Evolutionary conservation across 30 jellyfish, hydroid and myxozoan genomes (phyloP).

Genomic region (Nemopilema nomurai): DNA sequence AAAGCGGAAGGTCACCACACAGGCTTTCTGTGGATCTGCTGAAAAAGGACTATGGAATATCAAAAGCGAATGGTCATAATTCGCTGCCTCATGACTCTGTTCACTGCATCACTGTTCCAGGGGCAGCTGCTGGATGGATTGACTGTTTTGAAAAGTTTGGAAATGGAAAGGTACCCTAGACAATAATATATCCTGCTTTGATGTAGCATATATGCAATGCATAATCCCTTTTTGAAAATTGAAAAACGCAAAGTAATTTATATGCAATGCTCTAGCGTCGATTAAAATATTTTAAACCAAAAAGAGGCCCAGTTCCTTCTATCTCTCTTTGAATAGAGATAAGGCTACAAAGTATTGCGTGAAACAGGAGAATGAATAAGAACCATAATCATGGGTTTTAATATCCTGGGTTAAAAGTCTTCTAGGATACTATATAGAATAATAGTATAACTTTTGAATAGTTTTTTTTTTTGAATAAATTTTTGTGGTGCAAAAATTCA

Average conservation of each 20-base stretch:
- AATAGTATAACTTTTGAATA: too few relatives aligned
- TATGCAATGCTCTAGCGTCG: too few relatives aligned
- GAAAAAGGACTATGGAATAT: constrained; percentile 61
- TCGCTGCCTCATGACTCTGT: constrained; percentile 68
- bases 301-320: too few relatives aligned
- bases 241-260: background rate
- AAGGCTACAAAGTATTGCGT: too few relatives aligned
- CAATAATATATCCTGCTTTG: background rate
- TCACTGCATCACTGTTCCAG: constrained; percentile 85
- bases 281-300: too few relatives aligned
- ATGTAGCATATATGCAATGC: background rate
- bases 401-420: too few relatives aligned
- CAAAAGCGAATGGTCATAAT: constrained; percentile 61
- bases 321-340: too few relatives aligned
- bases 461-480: too few relatives aligned
- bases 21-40: constrained; percentile 66
- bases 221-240: background rate
- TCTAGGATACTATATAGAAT: too few relatives aligned
- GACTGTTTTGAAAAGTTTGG: constrained; percentile 84
- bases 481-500: too few relatives aligned
- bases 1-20: constrained; percentile 79
- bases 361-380: too few relatives aligned
- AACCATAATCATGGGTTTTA: too few relatives aligned
- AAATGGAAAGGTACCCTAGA: constrained; percentile 56
- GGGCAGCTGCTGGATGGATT: constrained; percentile 98